phyloP scores from a whole-genome alignment of 1,140 invertebrate genomes.

The Cepaea nemoralis region DNA sequence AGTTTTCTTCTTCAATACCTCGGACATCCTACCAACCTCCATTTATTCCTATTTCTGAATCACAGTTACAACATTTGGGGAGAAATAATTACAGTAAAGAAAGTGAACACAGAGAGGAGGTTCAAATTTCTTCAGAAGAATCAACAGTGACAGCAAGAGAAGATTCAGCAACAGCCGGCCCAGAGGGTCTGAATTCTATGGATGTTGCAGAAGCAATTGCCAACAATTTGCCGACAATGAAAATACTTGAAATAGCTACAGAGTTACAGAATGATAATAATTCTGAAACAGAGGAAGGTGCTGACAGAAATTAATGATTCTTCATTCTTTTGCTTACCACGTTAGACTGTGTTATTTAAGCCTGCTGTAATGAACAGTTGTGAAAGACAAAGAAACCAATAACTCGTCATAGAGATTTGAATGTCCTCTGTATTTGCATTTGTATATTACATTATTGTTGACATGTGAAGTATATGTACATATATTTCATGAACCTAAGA shows the following conservation, averaged over 20 bases:
- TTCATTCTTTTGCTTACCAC: too few relatives aligned
- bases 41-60: background rate
- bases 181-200: background rate
- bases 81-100: background rate
- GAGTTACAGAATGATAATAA: background rate
- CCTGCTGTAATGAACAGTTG: too few relatives aligned
- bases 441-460: too few relatives aligned
- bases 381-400: too few relatives aligned
- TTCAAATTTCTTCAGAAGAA: background rate
- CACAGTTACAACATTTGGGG: background rate
- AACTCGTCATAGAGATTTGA: too few relatives aligned
- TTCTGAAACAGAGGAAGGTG: too few relatives aligned
- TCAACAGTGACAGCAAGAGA: background rate
- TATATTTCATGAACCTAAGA: too few relatives aligned
- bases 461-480: too few relatives aligned
- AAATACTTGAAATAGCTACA: background rate
- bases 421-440: too few relatives aligned
- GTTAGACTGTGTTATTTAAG: too few relatives aligned
- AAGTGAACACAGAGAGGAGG: background rate
- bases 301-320: too few relatives aligned
- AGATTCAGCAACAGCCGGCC: background rate
- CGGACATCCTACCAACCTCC: background rate
- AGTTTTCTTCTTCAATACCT: background rate
- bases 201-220: background rate
- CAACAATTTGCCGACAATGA: constrained; percentile 10